Evolutionary conservation across 2,888 invertebrate genomes (phyloP).

Genomic region (Stramonita haemastoma): DNA sequence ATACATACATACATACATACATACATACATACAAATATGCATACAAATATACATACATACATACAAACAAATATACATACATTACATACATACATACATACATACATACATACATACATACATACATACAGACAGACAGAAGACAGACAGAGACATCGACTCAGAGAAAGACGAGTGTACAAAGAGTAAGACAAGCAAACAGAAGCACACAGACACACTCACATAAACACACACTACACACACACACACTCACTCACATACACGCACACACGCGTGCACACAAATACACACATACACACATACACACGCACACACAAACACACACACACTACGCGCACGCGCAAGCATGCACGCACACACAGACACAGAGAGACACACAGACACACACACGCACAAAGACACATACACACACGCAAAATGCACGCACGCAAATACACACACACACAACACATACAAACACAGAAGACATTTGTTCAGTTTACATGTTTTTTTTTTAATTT

Average conservation of each 20-base stretch:
- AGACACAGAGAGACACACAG: too few species aligned
- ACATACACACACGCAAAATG: neutral
- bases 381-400: too few species aligned
- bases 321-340: too few species aligned
- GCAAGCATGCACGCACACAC: neutral
- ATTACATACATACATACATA: too few species aligned
- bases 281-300: neutral
- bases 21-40: too few species aligned
- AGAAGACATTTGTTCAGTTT: neutral
- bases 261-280: neutral
- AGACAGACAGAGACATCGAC: neutral
- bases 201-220: neutral
- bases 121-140: too few species aligned
- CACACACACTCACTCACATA: too few species aligned
- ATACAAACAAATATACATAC: too few species aligned
- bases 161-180: neutral
- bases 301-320: neutral
- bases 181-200: neutral
- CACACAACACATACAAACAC: neutral
- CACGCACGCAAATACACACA: neutral
- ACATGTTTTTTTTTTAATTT: constrained; percentile 13
- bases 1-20: too few species aligned
- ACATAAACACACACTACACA: too few species aligned
- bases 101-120: too few species aligned
- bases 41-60: too few species aligned